Conservation (phyloP, 1,140 invertebrate genomes). For the Thrips palmi region DNA sequence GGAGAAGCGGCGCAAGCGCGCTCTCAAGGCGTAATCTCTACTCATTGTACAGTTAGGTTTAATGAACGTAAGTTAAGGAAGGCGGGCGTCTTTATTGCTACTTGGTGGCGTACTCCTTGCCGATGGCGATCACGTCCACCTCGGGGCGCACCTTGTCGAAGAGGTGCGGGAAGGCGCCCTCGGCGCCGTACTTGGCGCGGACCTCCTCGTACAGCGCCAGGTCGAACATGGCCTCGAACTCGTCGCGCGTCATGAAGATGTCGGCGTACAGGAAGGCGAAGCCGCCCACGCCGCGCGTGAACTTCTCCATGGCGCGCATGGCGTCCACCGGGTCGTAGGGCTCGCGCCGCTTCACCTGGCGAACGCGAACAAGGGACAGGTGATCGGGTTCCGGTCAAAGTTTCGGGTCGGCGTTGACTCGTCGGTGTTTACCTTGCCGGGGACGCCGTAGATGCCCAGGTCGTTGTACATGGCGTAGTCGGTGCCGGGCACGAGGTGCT, state of each 20-base stretch:
- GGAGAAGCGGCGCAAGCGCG: too few species aligned
- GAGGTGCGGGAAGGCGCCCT: slow-evolving; percentile 30
- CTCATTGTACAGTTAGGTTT: too few species aligned
- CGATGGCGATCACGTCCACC: slow-evolving; percentile 43
- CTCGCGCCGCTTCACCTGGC: slow-evolving; percentile 26
- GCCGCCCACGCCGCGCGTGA: slow-evolving; percentile 31
- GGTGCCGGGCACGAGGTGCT: slow-evolving; percentile 28
- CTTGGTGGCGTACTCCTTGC: slow-evolving; percentile 24
- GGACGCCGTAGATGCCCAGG: slow-evolving; percentile 36
- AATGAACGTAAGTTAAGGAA: too few species aligned
- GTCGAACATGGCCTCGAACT: slow-evolving; percentile 40
- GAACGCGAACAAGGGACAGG: too few species aligned
- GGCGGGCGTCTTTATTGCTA: too few species aligned
- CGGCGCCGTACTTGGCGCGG: slow-evolving; percentile 27
- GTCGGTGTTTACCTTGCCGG: too few species aligned
- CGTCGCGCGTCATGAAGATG: slow-evolving; percentile 35
- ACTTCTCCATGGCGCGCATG: slow-evolving; percentile 35
- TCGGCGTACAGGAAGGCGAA: slow-evolving; percentile 43
- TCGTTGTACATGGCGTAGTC: slow-evolving; percentile 34
- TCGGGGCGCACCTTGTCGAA: slow-evolving; percentile 44
- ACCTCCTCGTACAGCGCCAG: slow-evolving; percentile 28
- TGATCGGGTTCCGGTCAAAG: too few species aligned
- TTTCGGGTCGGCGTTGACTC: too few species aligned
- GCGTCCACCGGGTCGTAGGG: slow-evolving; percentile 29
- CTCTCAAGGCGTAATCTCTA: too few species aligned